Base-by-base conservation (phyloP, 2,888 invertebrate genomes). In the Tetanocera ferruginea region DNA sequence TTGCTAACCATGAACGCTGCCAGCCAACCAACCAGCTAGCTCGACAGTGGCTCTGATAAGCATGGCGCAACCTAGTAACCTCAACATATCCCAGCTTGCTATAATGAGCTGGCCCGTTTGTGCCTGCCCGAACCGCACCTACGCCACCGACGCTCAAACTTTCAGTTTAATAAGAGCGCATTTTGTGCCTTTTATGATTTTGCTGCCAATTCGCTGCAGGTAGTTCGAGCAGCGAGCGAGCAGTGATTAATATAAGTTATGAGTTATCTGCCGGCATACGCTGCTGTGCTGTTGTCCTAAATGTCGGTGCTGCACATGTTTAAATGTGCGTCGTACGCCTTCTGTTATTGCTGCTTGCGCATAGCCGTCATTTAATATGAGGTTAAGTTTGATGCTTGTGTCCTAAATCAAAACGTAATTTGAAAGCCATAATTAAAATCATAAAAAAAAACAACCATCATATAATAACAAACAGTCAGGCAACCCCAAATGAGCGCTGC, bases 401-500 rank as follows among this genome's bases (percentile, higher is more conserved):
- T 81, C 82, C 82, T 80, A 82, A 82, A 82, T 82, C 83, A 83
- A 81, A 82, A 82, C 78, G 77, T 80, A 82, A 83, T 82, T 82
- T 82, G 81, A 83, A 81, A 81, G 81, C 78, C 78, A 80, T 83
- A 82, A 83, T 82, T 82, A 82, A 83, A 83, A 78, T 78, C 64
- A 76, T 76, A n/a, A 49, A 64, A n/a, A 25, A 14, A 11, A 55
- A 72, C 74, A 28, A 55, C 69, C 52, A 76, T 51, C 6, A 76
- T 19, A 37, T 34, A 71, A 77, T 74, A 34, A 52, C 43, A 70
- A 14, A 19, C 49, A 19, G 43, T 34, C 37, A 55, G 14, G 23
- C 76, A 67, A 17, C 55, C 5, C 28, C 67, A 43, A 67, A 31
- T 23, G 5, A 19, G 34, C 11, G 8, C 19, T 11, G 34, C 19